Percentiles rank a stretch among this genome's conserved stretches.
Conservation (phyloP, 2,797 vertebrate species). For the Danio tinwini region DNA sequence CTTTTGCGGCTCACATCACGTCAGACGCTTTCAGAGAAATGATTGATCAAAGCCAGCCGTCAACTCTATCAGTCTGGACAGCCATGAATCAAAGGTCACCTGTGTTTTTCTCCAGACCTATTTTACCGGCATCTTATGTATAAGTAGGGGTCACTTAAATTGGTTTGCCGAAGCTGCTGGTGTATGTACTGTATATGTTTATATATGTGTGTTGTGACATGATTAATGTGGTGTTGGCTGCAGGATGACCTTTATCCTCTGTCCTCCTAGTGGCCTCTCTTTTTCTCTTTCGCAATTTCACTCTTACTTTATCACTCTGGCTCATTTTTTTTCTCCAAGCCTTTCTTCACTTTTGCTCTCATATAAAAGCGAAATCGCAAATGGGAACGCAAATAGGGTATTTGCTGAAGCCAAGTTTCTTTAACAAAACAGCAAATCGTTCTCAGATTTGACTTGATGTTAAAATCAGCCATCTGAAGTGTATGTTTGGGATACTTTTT, state of each 20-base stretch:
- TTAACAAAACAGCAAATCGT: not conserved
- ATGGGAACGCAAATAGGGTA: not conserved
- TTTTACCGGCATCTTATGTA: slow-evolving; percentile 41
- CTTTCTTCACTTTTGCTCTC: slow-evolving; percentile 6
- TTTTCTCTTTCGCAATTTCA: slow-evolving; percentile 20
- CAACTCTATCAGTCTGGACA: slow-evolving; percentile 50
- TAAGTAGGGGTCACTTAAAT: slow-evolving; percentile 56
- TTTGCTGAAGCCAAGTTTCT: not conserved
- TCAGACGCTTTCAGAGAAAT: slow-evolving; percentile 57
- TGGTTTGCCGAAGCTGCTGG: slow-evolving; percentile 57
- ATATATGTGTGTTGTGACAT: slow-evolving; percentile 63
- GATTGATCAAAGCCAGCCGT: slow-evolving; percentile 66
- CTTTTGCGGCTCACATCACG: slow-evolving; percentile 30
- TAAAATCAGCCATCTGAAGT: not conserved
- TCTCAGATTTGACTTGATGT: slow-evolving; percentile 10
- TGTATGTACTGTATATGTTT: slow-evolving; percentile 10
- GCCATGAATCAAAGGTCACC: slow-evolving; percentile 60
- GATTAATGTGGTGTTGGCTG: slow-evolving; percentile 69
- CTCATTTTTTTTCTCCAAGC: not conserved
- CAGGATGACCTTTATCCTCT: slow-evolving; percentile 60
- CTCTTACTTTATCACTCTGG: slow-evolving; percentile 14
- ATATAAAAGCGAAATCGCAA: slow-evolving; percentile 1
- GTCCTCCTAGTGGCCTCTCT: slow-evolving; percentile 70
- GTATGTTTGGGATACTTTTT: not conserved
- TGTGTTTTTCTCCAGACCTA: slow-evolving; percentile 24